phyloP scores from a whole-genome alignment of 2,113 vertebrate genomes.

The Chaenogobius annularis region DNA sequence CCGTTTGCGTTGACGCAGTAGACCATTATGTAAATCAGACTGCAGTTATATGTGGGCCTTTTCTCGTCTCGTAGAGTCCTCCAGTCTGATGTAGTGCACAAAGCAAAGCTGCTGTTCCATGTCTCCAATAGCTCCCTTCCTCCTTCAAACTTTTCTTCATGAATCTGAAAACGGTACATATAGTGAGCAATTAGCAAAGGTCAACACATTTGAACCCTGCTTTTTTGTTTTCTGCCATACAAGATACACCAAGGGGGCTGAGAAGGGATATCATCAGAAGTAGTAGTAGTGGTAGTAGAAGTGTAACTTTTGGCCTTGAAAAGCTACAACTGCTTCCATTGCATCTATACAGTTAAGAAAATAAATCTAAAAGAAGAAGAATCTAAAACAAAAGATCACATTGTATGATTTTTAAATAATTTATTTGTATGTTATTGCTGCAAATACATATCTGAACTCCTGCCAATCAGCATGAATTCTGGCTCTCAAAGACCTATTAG shows the following conservation, averaged over 20 bases:
- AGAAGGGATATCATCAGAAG: not conserved
- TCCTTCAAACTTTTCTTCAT: slow-evolving; percentile 4
- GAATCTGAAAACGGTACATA: slow-evolving; percentile 13
- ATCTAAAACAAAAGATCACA: too few relatives aligned
- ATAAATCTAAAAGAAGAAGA: too few relatives aligned
- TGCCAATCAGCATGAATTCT: too few relatives aligned
- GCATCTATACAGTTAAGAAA: too few relatives aligned
- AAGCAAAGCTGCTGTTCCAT: slow-evolving; percentile 2
- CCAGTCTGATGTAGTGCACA: slow-evolving; percentile 33
- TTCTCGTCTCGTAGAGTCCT: slow-evolving; percentile 38
- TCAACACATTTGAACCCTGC: slow-evolving; percentile 28
- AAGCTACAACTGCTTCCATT: too few relatives aligned
- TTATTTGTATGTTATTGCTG: too few relatives aligned
- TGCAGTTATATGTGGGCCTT: slow-evolving; percentile 26
- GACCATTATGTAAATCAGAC: slow-evolving; percentile 27
- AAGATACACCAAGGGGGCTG: not conserved
- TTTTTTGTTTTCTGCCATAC: slow-evolving; percentile 43
- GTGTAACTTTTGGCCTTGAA: too few relatives aligned
- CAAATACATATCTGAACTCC: too few relatives aligned
- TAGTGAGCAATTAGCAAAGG: slow-evolving; percentile 37
- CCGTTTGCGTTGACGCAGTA: slow-evolving; percentile 12
- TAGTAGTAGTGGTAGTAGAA: too few relatives aligned
- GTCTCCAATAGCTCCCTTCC: not conserved
- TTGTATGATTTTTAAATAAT: too few relatives aligned
- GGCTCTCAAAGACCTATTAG: too few relatives aligned